phyloP scores from a whole-genome alignment of 1,140 invertebrate species.

The Drosophila ambigua region DNA sequence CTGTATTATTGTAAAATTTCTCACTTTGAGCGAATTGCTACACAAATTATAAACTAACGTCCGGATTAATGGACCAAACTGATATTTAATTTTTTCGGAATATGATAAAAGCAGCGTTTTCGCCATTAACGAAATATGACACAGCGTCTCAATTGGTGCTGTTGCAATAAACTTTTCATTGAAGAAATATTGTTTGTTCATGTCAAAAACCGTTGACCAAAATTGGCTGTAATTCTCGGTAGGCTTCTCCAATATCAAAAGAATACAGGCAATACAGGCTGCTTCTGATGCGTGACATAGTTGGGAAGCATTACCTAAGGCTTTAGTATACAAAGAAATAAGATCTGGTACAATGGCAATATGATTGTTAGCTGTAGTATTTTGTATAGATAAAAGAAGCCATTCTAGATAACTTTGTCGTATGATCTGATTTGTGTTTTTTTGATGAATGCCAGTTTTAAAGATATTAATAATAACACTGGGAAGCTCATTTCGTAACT shows the following conservation, averaged over 20 bases:
- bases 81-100: conserved; percentile 86
- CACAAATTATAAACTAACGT: conserved; percentile 88
- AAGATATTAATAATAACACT: conserved; percentile 90
- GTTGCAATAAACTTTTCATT: conserved; percentile 91
- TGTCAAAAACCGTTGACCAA: conserved; percentile 89
- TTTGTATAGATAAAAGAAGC: conserved; percentile 87
- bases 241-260: conserved; percentile 87
- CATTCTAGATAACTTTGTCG: conserved; percentile 91
- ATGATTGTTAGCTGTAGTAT: conserved; percentile 47
- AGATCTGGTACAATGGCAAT: conserved; percentile 84
- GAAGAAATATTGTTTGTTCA: conserved; percentile 92
- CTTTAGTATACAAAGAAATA: conserved; percentile 89
- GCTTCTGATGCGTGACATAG: conserved; percentile 90
- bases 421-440: conserved; percentile 91
- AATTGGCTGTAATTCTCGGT: conserved; percentile 84
- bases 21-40: conserved; percentile 78
- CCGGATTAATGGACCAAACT: conserved; percentile 86
- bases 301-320: conserved; percentile 86
- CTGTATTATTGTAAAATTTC: conserved; percentile 77
- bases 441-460: conserved; percentile 91
- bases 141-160: conserved; percentile 88
- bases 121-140: conserved; percentile 87
- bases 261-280: conserved; percentile 89
- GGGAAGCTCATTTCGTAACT: conserved; percentile 88
- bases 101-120: conserved; percentile 88